Evolutionary conservation across 2,888 invertebrate genomes (phyloP), one percentile per base, ranked within the genome.

Genomic region (Phyllotreta cruciferae): DNA sequence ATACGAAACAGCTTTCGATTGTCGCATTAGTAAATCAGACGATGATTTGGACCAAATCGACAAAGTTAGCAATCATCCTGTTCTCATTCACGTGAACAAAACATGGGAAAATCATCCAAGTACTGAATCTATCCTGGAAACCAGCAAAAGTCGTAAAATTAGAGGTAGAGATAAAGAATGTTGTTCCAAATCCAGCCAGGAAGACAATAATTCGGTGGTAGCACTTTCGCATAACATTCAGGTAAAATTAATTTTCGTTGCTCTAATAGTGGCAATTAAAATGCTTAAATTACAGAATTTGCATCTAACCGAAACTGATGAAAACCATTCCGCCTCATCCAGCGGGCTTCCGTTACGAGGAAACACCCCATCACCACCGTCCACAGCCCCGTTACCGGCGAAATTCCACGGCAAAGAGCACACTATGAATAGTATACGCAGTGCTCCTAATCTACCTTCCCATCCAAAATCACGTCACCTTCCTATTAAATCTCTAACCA

Each of bases 1-100:
- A 60, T 94, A 94, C 80, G 94, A 94, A 82, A 94, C 94, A 61
- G 94, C 94, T 63, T 94, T 94, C 81, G 94, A 94, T 81, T 92
- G 92, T 81, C 92, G 92, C 81, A 88, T 93, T 75, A 89, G 89
- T 77, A 89, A 90, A 69, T 92, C 92, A 6, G 90, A 90, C 79
- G 88, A 89, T 71, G 90, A 93, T 72, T 85, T 93, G 77, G 92
- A 93, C 75, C 89, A 90, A 72, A 88, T 93, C 56, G 92, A 93
- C 73, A 88, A 91, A 65, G 88, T 93, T 66, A 89, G 90, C 70
- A 93, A 92, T 77, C 92, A 92, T 75, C 90, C 92, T 9, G 88
- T 91, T 55, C 82, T 93, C 56, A 80, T 89, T 61, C 88, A 89
- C 78, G 75, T 83, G 7, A 82, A 81, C 67, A 82, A 79, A 69